Base-by-base conservation (phyloP, 2,113 vertebrate genomes). In the sheep (Ovis aries) region DNA sequence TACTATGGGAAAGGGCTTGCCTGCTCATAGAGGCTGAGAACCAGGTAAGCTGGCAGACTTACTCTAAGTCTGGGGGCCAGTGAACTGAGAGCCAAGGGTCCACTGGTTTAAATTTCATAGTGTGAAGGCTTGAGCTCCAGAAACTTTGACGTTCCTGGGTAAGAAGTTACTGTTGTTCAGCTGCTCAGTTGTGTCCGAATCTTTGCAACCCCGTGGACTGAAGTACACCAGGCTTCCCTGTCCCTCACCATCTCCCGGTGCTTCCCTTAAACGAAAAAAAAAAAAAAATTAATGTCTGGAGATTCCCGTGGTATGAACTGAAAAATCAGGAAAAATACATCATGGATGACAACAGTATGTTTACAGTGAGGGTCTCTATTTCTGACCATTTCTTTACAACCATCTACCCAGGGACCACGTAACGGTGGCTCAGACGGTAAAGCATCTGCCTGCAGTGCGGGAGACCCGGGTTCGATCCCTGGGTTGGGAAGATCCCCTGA, bases 361-460 rank as follows among this genome's bases (percentile, higher is more conserved):
- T 71, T 71, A 12, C 0, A 0, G 5, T 36, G 17, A 71, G 7
- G 33, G n/a, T 71, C 64, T 71, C 64, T 71, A 36, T 71, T 71
- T 71, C n/a, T 71, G 64, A 71, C 4, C 17, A 71, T 71, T 71
- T 36, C 33, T 71, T 71, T 71, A 71, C 1, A 71, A 71, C 64
- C 8, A 71, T 71, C n/a, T 11, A 71, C 19, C 64, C 19, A 71
- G 64, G n/a, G 9, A 36, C 53, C 53, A 55, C 6, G 1, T 55
- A 55, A 55, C 3, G 19, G 53, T 23, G 19, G 53, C 19, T 55
- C 19, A 55, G 53, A 55, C 0, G 0, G 53, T 23, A 55, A 55
- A 55, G 53, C 0, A 1, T 23, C 7, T 55, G 7, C 19, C 53
- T 55, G 21, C 53, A 23, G 19, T 23, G 53, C 3, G 1, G 21